phyloP scores from a whole-genome alignment of 1,140 invertebrate genomes.

The Pentalonia nigronervosa region DNA sequence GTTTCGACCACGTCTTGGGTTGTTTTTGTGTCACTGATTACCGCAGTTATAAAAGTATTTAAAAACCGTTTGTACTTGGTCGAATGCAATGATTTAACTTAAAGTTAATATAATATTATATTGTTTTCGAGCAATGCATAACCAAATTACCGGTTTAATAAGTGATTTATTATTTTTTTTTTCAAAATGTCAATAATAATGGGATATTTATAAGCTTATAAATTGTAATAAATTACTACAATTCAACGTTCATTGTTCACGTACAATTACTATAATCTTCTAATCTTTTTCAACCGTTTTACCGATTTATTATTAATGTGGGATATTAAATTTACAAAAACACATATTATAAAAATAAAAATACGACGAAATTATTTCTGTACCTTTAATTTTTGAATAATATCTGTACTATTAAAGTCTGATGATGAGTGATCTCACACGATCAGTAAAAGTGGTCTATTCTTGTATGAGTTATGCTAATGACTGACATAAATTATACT shows the following conservation, averaged over 20 bases:
- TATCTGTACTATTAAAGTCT: background rate
- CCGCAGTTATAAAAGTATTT: background rate
- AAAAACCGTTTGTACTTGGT: too few species aligned
- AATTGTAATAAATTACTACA: too few species aligned
- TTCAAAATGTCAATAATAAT: too few species aligned
- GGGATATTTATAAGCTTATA: too few species aligned
- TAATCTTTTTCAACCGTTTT: background rate
- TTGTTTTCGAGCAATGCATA: too few species aligned
- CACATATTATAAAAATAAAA: background rate
- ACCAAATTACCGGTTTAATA: too few species aligned
- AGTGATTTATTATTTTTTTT: too few species aligned
- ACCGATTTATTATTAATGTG: background rate
- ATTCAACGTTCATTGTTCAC: too few species aligned
- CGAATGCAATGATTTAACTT: too few species aligned
- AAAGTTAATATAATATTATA: too few species aligned
- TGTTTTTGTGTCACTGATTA: background rate
- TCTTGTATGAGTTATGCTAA: background rate
- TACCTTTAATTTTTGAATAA: background rate
- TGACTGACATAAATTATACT: constrained; percentile 20
- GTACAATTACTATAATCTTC: background rate
- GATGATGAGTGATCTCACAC: background rate
- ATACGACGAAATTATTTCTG: background rate
- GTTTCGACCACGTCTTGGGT: background rate
- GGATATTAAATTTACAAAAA: background rate
- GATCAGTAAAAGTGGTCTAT: background rate